Percentiles rank a stretch among this genome's conserved stretches.
Conservation (phyloP, 2,113 vertebrate species). For the Grallaria varia region DNA sequence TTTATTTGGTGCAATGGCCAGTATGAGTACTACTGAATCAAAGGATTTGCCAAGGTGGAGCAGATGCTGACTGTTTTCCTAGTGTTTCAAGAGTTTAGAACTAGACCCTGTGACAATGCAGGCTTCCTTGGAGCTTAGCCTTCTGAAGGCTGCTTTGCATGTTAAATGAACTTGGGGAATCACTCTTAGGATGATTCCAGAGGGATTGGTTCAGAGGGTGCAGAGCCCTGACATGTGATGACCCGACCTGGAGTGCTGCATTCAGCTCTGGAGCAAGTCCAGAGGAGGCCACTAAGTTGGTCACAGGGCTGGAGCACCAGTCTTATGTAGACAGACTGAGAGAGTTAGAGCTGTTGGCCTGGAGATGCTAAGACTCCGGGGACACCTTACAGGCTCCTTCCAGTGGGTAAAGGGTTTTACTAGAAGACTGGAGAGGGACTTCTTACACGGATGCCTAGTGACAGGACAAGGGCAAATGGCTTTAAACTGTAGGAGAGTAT, state of each 20-base stretch:
- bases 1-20: not conserved
- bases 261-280: not conserved
- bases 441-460: not conserved
- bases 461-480: not conserved
- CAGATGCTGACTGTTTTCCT: not conserved
- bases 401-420: not conserved
- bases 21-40: not conserved
- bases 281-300: not conserved
- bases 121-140: not conserved
- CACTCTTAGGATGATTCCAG: not conserved
- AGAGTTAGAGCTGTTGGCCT: not conserved
- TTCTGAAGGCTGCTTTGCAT: not conserved
- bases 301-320: not conserved
- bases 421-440: no score
- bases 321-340: not conserved
- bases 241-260: not conserved
- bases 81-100: not conserved
- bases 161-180: not conserved
- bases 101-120: not conserved
- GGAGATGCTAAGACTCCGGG: not conserved
- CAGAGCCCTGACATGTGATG: accelerated
- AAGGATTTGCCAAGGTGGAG: not conserved
- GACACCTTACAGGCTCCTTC: not conserved
- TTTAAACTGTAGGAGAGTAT: not conserved
- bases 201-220: not conserved